Evolutionary conservation across 2,888 invertebrate species (phyloP).

Genomic region (Coelogynopora nodosa): DNA sequence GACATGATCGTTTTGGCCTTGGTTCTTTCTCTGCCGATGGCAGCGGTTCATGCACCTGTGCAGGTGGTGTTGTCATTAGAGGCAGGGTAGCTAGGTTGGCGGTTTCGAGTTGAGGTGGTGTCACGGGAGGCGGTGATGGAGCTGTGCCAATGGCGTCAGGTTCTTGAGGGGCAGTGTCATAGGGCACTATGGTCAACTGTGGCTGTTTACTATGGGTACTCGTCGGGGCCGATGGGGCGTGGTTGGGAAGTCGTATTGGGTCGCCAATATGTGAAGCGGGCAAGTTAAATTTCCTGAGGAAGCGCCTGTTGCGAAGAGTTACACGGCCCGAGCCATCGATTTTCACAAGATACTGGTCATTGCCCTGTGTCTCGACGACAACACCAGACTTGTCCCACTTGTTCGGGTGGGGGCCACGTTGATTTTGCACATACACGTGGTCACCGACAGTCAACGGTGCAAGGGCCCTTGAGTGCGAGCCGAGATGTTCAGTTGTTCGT

Average conservation of each 20-base stretch:
- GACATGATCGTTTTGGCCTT: background rate
- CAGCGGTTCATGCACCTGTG: background rate
- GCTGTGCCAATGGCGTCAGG: slow-evolving; percentile 46
- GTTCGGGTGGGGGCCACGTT: slow-evolving; percentile 44
- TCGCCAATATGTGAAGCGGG: background rate
- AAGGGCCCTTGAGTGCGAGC: slow-evolving; percentile 45
- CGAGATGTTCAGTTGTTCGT: slow-evolving; percentile 44
- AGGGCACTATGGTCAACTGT: background rate
- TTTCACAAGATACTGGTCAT: background rate
- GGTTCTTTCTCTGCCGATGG: background rate
- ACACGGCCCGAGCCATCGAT: background rate
- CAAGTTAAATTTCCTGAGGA: background rate
- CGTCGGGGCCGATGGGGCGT: background rate
- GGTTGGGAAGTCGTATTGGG: background rate
- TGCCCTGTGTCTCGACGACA: background rate
- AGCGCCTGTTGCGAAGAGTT: background rate
- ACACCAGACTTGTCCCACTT: background rate
- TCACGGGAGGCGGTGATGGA: slow-evolving; percentile 46
- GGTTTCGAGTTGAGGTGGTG: background rate
- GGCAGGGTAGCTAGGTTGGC: background rate
- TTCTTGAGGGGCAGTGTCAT: slow-evolving; percentile 33
- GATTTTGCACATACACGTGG: slow-evolving; percentile 48
- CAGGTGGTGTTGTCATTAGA: background rate
- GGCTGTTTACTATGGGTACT: background rate
- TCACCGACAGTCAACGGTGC: slow-evolving; percentile 47